Percentiles rank a stretch among this genome's conserved stretches.
Conservation (phyloP, 2,797 vertebrate species). For the Syngnathus acus region DNA sequence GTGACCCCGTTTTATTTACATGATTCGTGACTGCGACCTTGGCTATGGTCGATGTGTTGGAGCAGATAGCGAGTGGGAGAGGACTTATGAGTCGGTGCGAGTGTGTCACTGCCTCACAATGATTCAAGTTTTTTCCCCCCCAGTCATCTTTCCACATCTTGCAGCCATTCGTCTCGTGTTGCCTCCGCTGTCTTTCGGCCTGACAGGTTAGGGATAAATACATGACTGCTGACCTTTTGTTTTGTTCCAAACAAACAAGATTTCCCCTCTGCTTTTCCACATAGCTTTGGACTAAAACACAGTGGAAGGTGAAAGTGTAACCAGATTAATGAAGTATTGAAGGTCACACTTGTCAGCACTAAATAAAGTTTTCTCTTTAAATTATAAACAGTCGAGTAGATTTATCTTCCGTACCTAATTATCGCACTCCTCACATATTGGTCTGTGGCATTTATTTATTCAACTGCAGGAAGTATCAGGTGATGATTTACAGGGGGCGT, state of each 20-base stretch:
- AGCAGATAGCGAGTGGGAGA: slow-evolving; percentile 34
- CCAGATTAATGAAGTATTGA: slow-evolving; percentile 2
- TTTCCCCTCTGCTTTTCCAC: slow-evolving; percentile 3
- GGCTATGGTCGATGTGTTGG: slow-evolving; percentile 14
- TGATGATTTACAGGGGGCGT: not conserved
- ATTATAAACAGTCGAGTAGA: not conserved
- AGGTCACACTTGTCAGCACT: slow-evolving; percentile 4
- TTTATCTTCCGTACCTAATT: not conserved
- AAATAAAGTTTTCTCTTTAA: not conserved
- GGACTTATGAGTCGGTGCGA: not conserved
- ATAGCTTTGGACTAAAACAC: slow-evolving; percentile 16
- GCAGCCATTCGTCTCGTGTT: slow-evolving; percentile 10
- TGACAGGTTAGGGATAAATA: slow-evolving; percentile 29
- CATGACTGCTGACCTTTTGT: slow-evolving; percentile 48
- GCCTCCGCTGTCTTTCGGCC: slow-evolving; percentile 27
- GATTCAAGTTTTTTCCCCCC: slow-evolving; percentile 43
- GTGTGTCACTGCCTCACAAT: slow-evolving; percentile 31
- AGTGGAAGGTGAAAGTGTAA: slow-evolving; percentile 13
- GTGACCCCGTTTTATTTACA: slow-evolving; percentile 9
- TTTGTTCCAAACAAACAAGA: slow-evolving; percentile 29
- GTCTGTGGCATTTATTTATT: not conserved
- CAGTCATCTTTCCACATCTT: slow-evolving; percentile 28
- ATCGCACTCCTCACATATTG: too few relatives aligned
- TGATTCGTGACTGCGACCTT: slow-evolving; percentile 1
- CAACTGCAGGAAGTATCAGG: not conserved